Conservation (phyloP, 2,888 invertebrate genomes). For the Macaria notata region DNA sequence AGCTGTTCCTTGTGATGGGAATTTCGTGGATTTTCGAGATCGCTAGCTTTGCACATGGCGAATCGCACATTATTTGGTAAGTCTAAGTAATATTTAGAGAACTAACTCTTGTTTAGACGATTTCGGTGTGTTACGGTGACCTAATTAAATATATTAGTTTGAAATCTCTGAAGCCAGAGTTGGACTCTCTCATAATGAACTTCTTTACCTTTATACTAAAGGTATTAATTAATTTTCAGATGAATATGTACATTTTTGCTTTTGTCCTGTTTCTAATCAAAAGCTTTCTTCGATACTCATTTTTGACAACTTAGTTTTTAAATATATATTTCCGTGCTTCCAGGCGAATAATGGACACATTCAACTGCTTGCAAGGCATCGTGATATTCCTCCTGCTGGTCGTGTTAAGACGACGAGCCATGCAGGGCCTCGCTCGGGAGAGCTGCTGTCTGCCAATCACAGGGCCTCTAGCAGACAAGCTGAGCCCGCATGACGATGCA, state of each 20-base stretch:
- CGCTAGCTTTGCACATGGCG: slow-evolving; percentile 73
- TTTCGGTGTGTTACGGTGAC: too few species aligned
- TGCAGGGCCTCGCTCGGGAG: slow-evolving; percentile 74
- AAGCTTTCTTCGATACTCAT: too few species aligned
- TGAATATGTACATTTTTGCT: too few species aligned
- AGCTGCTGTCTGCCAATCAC: slow-evolving; percentile 57
- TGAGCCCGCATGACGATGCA: slow-evolving; percentile 68
- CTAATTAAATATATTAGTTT: too few species aligned
- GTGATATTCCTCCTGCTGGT: slow-evolving; percentile 84
- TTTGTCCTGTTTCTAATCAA: too few species aligned
- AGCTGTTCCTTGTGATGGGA: slow-evolving; percentile 87
- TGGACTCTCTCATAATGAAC: too few species aligned
- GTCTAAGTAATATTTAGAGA: slow-evolving; percentile 9
- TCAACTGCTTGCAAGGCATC: slow-evolving; percentile 85
- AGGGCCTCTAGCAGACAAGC: slow-evolving; percentile 58
- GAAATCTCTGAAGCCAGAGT: too few species aligned
- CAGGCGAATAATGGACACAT: slow-evolving; percentile 84
- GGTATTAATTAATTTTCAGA: too few species aligned
- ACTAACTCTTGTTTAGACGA: too few species aligned
- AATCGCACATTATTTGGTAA: slow-evolving; percentile 69
- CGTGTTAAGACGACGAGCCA: slow-evolving; percentile 79
- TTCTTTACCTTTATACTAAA: too few species aligned
- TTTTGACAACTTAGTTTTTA: too few species aligned
- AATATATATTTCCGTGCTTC: slow-evolving; percentile 16
- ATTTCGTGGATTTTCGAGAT: slow-evolving; percentile 88